A percentile compares a stretch with the other conserved stretches of the same genome.
Conservation (phyloP, 2,888 invertebrate species). For the Thecophora atra region DNA sequence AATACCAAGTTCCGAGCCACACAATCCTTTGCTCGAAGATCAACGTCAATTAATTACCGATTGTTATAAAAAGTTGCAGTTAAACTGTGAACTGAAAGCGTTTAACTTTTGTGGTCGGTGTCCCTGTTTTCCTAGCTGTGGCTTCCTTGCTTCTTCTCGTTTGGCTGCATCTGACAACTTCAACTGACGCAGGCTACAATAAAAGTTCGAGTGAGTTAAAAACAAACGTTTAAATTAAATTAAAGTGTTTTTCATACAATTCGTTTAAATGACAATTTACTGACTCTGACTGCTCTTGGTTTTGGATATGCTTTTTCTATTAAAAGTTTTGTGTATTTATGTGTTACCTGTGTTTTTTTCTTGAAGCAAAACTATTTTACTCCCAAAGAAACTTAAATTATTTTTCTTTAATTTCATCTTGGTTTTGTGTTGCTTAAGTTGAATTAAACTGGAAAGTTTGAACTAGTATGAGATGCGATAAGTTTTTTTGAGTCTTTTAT, state of each 20-base stretch:
- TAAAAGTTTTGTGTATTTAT: too few species aligned
- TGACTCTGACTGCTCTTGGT: too few species aligned
- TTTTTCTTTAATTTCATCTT: too few species aligned
- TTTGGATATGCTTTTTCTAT: too few species aligned
- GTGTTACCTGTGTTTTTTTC: too few species aligned
- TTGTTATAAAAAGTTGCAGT: constrained; percentile 12
- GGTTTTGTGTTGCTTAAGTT: too few species aligned
- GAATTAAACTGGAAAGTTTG: constrained; percentile 1
- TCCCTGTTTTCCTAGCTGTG: background rate
- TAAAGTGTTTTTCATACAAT: background rate
- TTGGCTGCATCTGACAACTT: background rate
- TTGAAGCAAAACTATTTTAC: too few species aligned
- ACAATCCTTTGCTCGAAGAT: background rate
- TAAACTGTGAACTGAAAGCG: constrained; percentile 2
- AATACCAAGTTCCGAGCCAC: background rate
- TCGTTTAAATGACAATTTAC: background rate
- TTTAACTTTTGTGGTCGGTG: background rate
- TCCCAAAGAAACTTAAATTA: too few species aligned
- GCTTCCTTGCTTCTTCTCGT: background rate
- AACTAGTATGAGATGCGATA: background rate
- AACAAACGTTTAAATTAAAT: background rate
- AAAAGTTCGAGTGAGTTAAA: background rate
- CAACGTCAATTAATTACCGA: constrained; percentile 12
- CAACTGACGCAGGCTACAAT: background rate
- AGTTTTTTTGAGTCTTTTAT: background rate